Conservation (phyloP, 2,113 vertebrate species). For the Etheostoma spectabile region DNA sequence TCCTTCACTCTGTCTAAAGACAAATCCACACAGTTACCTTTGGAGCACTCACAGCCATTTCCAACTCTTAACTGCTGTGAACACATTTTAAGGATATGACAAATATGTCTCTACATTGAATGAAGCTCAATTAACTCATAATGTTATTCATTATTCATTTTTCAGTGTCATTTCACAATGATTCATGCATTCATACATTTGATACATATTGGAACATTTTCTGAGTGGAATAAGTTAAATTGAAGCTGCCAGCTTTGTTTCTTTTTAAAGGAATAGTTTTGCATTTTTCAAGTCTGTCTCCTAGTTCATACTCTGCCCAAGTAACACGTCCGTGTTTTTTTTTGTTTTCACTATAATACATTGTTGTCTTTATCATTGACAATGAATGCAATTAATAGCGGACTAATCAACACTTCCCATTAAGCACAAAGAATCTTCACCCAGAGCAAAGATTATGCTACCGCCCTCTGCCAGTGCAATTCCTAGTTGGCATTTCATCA, state of each 20-base stretch:
- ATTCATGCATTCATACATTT: conserved; percentile 4
- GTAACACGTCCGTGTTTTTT: neutral
- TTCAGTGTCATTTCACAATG: conserved; percentile 9
- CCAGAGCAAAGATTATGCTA: neutral
- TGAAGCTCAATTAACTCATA: neutral
- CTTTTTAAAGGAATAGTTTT: conserved; percentile 1
- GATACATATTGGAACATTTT: neutral
- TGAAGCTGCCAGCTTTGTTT: neutral
- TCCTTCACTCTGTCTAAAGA: conserved; percentile 65
- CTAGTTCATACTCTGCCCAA: neutral
- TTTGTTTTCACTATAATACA: neutral
- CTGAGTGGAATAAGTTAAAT: neutral
- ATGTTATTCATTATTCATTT: conserved; percentile 34
- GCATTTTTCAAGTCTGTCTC: neutral
- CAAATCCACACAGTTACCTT: conserved; percentile 56
- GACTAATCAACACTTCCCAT: neutral
- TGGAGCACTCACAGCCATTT: conserved; percentile 42
- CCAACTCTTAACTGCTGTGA: conserved; percentile 8
- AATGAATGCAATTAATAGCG: neutral
- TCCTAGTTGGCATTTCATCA: neutral
- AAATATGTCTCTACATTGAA: conserved; percentile 13
- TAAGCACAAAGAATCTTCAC: neutral
- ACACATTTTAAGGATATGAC: conserved; percentile 18
- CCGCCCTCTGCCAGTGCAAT: neutral
- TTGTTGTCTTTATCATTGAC: neutral